Evolutionary conservation across 2,113 vertebrate genomes (phyloP).

Genomic region (Hypocryptadius cinnamomeus): DNA sequence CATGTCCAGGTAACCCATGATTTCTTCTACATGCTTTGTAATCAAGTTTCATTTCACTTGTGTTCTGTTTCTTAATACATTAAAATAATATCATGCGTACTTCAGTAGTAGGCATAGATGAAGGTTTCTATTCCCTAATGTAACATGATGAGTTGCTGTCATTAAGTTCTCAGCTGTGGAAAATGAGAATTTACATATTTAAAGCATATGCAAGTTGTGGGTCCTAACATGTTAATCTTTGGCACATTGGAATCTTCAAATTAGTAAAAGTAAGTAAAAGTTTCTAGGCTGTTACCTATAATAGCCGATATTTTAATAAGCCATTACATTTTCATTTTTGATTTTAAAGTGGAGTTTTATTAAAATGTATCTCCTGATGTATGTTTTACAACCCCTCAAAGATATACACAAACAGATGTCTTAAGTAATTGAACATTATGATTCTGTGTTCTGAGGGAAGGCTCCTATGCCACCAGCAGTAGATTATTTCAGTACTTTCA

Average conservation of each 20-base stretch:
- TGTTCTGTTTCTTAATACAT: background rate
- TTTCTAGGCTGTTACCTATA: background rate
- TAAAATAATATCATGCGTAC: background rate
- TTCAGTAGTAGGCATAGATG: background rate
- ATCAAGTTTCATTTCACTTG: background rate
- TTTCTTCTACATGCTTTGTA: background rate
- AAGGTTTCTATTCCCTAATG: background rate
- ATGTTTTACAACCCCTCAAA: background rate
- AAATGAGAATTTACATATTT: background rate
- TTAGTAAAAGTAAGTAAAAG: background rate
- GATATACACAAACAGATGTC: background rate
- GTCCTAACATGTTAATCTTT: background rate
- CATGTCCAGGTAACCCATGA: conserved; percentile 76
- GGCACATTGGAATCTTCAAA: background rate
- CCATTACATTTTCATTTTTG: background rate
- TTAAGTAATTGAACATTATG: background rate
- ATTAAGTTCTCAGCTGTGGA: background rate
- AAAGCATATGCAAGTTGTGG: background rate
- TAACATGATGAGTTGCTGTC: background rate
- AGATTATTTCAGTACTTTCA: background rate
- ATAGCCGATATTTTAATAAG: background rate
- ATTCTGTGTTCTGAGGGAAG: background rate
- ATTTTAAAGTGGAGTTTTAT: background rate
- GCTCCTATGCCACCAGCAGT: background rate
- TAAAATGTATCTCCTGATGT: background rate